Conservation (phyloP, 2,113 vertebrate genomes). For the Calidris pygmaea region DNA sequence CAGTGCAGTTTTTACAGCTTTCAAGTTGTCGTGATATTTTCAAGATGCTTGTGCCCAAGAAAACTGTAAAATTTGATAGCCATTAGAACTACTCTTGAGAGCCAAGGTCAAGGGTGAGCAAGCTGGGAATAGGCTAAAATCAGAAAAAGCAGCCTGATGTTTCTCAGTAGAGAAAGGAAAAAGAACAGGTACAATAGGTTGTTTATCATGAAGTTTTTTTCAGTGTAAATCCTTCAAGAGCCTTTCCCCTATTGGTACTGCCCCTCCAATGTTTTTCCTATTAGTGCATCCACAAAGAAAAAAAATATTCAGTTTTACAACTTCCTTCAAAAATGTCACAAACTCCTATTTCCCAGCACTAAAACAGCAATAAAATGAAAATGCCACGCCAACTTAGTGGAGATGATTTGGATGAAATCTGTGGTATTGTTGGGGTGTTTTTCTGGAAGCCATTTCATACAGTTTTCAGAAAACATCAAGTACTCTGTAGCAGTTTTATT, state of each 20-base stretch:
- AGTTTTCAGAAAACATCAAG: not conserved
- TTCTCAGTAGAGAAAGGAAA: not conserved
- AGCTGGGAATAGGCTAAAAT: not conserved
- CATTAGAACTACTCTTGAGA: not conserved
- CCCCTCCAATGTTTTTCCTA: not conserved
- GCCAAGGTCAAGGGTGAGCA: constrained; percentile 54
- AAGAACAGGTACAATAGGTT: not conserved
- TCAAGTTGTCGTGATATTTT: constrained; percentile 44
- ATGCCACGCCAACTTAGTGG: not conserved
- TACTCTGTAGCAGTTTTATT: not conserved
- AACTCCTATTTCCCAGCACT: not conserved
- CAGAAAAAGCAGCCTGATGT: not conserved
- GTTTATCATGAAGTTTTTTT: not conserved
- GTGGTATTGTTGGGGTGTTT: not conserved
- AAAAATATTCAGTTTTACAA: not conserved
- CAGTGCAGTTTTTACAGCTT: constrained; percentile 45
- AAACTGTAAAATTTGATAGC: constrained; percentile 60
- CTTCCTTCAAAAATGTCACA: not conserved
- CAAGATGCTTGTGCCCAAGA: constrained; percentile 35
- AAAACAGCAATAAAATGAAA: constrained; percentile 1
- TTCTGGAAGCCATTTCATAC: not conserved
- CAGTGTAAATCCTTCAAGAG: not conserved
- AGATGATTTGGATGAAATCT: not conserved
- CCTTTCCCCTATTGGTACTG: not conserved
- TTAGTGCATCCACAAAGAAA: not conserved